Evolutionary conservation across 2,113 vertebrate species (phyloP), one percentile per base, ranked within the genome.

Genomic region (Pitta sordida): DNA sequence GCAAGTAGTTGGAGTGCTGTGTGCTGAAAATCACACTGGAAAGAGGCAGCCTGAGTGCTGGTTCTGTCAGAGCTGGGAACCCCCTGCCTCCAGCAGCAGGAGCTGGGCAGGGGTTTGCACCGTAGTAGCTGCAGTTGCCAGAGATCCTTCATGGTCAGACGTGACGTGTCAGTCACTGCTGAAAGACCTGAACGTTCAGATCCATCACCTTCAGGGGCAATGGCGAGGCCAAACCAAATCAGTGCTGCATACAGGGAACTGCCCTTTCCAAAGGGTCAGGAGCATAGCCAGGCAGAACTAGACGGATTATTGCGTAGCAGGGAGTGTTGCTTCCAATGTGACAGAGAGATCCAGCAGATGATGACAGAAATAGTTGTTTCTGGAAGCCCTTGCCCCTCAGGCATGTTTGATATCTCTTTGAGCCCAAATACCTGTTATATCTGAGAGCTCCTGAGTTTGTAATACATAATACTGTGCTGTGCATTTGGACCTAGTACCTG

Each of bases 71-170:
- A 23, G 22, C 78, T 44, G 58, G 70, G 83, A 81, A 41, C 22
- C 51, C 20, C 85, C 43, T 48, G 73, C 32, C 55, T 32, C 48
- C 15, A 36, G 77, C 69, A 88, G 64, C 80, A 56, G 77, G 51
- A 90, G 55, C 53, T 43, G 6, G 30, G 3, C 12, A 10, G 43
- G 30, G 68, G 12, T 39, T 59, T 91, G 53, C 16, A 10, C 26
- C 0, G 0, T 7, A 8, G 46, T 41, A 58, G 22, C 13, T 58
- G 21, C 19, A 29, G 55, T 73, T 81, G n/a, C 30, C 27, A n/a
- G 48, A 41, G 34, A 7, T 49, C 17, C 32, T 10, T 44, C n/a
- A 2, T 1, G 11, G 56, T 49, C 52, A 44, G 43, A 79, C 0
- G 0, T 41, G 63, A 13, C 23, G 4, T 11, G 17, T 46, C 13